Conservation (phyloP, 2,113 vertebrate genomes). For the Rattus norvegicus region DNA sequence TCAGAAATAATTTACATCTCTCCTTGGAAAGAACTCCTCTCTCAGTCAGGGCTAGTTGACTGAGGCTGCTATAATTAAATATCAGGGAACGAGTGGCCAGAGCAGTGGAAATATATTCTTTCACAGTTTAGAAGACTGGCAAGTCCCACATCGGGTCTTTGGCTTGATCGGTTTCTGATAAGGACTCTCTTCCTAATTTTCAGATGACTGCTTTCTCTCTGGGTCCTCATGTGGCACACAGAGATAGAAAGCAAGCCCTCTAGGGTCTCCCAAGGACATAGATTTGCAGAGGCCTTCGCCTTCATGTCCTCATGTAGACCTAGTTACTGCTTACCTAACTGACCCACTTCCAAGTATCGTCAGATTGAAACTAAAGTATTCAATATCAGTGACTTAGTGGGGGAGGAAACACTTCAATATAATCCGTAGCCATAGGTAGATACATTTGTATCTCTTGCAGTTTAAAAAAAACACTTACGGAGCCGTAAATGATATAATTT, state of each 20-base stretch:
- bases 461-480: slow-evolving; percentile 33
- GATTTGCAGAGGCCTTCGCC: not conserved
- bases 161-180: not conserved
- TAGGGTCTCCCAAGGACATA: not conserved
- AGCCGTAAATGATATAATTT: not conserved
- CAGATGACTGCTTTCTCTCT: not conserved
- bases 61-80: slow-evolving; percentile 38
- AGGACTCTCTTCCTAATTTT: not conserved
- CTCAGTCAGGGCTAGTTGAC: not conserved
- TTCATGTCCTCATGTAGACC: not conserved
- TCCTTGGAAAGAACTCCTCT: slow-evolving; percentile 24
- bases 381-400: not conserved
- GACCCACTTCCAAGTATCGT: not conserved
- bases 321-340: not conserved
- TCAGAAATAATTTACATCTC: slow-evolving; percentile 25
- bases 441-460: not conserved
- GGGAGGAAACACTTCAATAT: not conserved
- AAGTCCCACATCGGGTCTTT: not conserved
- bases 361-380: not conserved
- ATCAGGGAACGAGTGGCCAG: not conserved
- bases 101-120: slow-evolving; percentile 3
- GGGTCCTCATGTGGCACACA: not conserved
- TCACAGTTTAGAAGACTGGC: not conserved
- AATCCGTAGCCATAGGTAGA: not conserved
- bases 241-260: not conserved